Base-by-base conservation (phyloP, 1,140 invertebrate genomes). In the Sarcophaga bullata region DNA sequence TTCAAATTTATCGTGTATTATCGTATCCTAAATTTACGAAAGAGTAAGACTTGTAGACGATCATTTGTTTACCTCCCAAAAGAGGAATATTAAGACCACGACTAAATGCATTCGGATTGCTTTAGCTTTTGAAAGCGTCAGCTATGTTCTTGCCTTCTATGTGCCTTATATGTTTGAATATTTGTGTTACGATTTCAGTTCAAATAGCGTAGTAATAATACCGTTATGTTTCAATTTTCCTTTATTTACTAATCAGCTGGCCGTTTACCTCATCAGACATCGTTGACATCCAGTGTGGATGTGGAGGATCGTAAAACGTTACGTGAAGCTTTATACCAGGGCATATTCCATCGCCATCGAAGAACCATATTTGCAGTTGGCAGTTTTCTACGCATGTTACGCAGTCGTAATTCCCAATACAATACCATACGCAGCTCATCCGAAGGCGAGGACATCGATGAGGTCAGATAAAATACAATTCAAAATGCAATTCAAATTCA, bases 361-460 rank as follows among this genome's bases (percentile, higher is more conserved):
- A 92, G 95, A 87, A 95, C 94, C 25, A 95, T 96, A 87, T 94
- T 95, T 86, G 95, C 95, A 52, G 91, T 95, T 80, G 95, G 95
- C 50, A 95, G 94, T 80, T 95, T 96, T 87, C 92, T 96, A 62
- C 93, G 95, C 82, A 95, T 96, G 94, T 90, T 96, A 84, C 94
- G 93, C 89, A 94, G 94, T 89, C 94, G 95, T 90, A 95, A 95
- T 83, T 95, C 94, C 84, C 95, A 95, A 89, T 95, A 95, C 84
- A 95, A 95, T 90, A 95, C 94, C 50, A 95, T 95, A 91, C 90
- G 92, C 83, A 90, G 89, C 83, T 89, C 89, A 47, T 90, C 89
- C 15, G 89, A 90, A 82, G 89, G 87, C 78, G 89, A 90, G 84
- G 89, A 90, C 73, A 87, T 90, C 81, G 88, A 90, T 84, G 89